Evolutionary conservation across 2,888 invertebrate species (phyloP).

Genomic region (Gortyna flavago): DNA sequence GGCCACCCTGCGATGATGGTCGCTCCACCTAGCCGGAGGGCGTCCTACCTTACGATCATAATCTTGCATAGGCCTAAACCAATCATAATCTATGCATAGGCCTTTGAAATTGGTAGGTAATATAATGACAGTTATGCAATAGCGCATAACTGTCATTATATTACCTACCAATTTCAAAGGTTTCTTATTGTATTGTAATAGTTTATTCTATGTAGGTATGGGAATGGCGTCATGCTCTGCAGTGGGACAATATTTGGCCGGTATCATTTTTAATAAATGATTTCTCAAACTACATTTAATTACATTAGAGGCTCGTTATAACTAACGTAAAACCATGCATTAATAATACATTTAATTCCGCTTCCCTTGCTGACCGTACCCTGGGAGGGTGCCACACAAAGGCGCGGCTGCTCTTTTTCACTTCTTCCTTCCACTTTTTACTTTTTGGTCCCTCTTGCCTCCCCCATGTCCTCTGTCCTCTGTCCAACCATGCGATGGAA

Average conservation of each 20-base stretch:
- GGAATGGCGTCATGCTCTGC: not conserved
- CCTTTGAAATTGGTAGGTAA: no score
- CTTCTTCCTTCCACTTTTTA: constrained; percentile 82
- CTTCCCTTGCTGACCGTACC: constrained; percentile 60
- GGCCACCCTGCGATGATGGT: no score
- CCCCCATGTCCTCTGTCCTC: constrained; percentile 65
- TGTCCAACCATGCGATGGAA: constrained; percentile 74
- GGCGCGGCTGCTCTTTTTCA: constrained; percentile 85
- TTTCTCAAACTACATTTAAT: not conserved
- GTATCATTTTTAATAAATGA: not conserved
- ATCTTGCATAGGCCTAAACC: no score
- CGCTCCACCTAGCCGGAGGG: no score
- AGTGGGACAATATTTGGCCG: not conserved
- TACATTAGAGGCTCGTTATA: not conserved
- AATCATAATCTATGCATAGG: no score
- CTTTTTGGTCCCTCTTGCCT: constrained; percentile 76
- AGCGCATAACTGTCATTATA: not conserved
- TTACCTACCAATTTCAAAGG: not conserved
- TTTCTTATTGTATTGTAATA: not conserved
- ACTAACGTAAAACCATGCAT: not conserved
- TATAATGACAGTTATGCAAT: no score
- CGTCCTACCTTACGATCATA: no score
- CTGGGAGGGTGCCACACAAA: constrained; percentile 82
- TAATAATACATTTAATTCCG: not conserved
- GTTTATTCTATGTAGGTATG: not conserved